Evolutionary conservation across 2,113 vertebrate species (phyloP), one percentile per base, ranked within the genome.

Genomic region (Laterallus jamaicensis): DNA sequence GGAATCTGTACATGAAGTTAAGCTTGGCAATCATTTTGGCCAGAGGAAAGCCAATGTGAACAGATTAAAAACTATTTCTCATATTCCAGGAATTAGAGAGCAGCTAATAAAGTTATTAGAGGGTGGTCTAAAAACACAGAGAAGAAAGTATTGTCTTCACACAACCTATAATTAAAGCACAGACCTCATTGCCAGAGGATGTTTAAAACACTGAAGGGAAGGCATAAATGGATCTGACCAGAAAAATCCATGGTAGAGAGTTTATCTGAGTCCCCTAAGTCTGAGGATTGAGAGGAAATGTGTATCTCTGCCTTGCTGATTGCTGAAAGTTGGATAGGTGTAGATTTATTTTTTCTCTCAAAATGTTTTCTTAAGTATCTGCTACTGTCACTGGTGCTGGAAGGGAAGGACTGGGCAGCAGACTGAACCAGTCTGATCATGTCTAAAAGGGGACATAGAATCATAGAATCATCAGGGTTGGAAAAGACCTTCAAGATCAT

Each of bases 1-100:
- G 5, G 7, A 70, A 2, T 28, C 17, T 0, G 1, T 25, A 32
- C 0, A 0, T 28, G 12, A 83, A 15, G 26, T 44, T 62, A 50
- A 86, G 21, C 10, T 15, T 50, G 44, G 24, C 12, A 67, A 29
- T 25, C 15, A 2, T 4, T 50, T 71, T 59, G 32, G 32, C 21
- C 7, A 16, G 10, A 56, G 13, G 21, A 79, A 85, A 82, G 29
- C 9, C 40, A 63, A 8, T 12, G 12, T 18, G 29, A 42, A 91
- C 75, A 79, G 19, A 32, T n/a, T 62, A 81, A 73, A 31, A 25
- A 29, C 28, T 35, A 16, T 11, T 56, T 10, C 5, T 49, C 32
- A 24, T 56, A 70, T 60, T 24, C 15, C 74, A 82, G 42, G 32
- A 71, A 76, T 7, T 17, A 35, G 19, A 86, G 11, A 69, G 5